Base-by-base conservation (phyloP, 2,113 vertebrate genomes). In the Rutilus rutilus region DNA sequence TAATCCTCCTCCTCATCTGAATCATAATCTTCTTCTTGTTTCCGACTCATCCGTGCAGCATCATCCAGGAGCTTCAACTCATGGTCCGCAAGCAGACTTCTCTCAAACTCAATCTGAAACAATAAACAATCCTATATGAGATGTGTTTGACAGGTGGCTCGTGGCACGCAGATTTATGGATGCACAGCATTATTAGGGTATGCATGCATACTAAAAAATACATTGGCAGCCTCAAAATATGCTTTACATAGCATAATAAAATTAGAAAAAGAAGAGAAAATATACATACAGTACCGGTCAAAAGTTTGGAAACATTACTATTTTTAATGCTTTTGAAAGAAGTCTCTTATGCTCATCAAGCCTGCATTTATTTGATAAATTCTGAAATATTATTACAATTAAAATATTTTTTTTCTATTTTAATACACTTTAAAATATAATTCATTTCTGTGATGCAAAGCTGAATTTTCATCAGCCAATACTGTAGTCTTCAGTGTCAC, bases 41-140 rank as follows among this genome's bases (percentile, higher is more conserved):
- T 96, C 12, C 91, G 95, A 19, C 67, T 92, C 75, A 98, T 79
- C 23, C 60, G 90, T 74, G 95, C 94, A 0, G 95, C 93, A 14
- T 99, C 97, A 54, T 95, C 93, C 86, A 96, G 87, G 71, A 96
- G 93, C 21, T 93, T 95, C 42, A 98, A 89, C 91, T 99, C 98
- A 0, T 99, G 97, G 85, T 98, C 97, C 0, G 97, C 97, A 85
- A 97, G 94, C 1, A 91, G 25, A 89, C 98, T 99, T 84, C 92
- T 95, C 92, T 99, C 97, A 85, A 96, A 11, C 87, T 99, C 98
- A 11, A 98, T 90, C 98, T 99, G 89, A 27, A 88, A 87, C 64
- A 0, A 45, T 7, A 75, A 65, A 3, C 33, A 42, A 84, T 27
- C 59, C 65, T 1, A 4, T 1, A 19, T 67, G 30, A 69, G 15